Percentiles rank a stretch among this genome's conserved stretches.
phyloP scores from a whole-genome alignment of 2,797 vertebrate species.

The Furcifer pardalis region DNA sequence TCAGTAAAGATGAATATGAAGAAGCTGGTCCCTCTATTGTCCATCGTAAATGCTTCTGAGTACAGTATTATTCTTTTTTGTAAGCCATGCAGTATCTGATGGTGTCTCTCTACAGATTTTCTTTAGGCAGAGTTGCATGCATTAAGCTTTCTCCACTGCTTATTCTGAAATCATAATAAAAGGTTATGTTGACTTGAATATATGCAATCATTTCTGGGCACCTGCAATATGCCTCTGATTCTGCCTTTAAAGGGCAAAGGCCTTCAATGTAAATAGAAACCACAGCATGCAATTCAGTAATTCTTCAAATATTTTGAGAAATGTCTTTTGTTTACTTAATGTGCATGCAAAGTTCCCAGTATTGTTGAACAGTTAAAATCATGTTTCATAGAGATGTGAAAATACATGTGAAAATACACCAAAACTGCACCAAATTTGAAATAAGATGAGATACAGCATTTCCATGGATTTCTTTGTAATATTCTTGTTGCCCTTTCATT shows the following conservation, averaged over 20 bases:
- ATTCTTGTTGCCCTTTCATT: too few relatives aligned
- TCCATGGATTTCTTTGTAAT: neutral
- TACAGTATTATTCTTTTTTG: fast-evolving
- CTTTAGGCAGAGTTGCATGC: neutral
- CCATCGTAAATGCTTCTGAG: conserved; percentile 58
- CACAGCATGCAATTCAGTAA: neutral
- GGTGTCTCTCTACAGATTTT: neutral
- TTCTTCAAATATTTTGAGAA: fast-evolving
- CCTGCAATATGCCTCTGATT: neutral
- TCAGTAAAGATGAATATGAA: conserved; percentile 58
- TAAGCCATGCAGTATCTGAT: neutral
- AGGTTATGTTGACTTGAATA: neutral
- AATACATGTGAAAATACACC: neutral
- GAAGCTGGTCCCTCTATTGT: conserved; percentile 55
- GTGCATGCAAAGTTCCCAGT: fast-evolving
- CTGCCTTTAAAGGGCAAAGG: neutral
- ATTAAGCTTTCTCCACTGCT: neutral
- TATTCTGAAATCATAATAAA: neutral
- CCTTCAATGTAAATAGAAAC: neutral
- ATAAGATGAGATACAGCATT: neutral
- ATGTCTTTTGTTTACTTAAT: neutral
- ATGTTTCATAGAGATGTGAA: too few relatives aligned
- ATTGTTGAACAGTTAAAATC: neutral
- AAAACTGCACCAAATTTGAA: neutral
- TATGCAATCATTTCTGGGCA: conserved; percentile 7